A percentile compares a stretch with the other conserved stretches of the same genome.
Evolutionary conservation across 2,797 vertebrate genomes (phyloP).

Genomic region (Sandelia bainsii): DNA sequence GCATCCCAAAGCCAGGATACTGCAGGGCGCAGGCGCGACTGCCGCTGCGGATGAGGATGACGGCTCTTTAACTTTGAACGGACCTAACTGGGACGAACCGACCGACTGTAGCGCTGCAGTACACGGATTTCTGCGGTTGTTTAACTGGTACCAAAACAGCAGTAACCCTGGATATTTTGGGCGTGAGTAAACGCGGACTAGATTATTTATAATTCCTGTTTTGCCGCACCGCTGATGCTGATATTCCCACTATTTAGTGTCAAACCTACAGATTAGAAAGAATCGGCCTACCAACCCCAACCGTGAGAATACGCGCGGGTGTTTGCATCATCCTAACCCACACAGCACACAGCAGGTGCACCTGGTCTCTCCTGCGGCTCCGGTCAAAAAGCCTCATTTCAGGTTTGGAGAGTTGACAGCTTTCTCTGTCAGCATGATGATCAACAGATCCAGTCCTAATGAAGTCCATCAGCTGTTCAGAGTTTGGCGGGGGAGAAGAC

Average conservation of each 20-base stretch:
- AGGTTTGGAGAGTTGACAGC: slow-evolving; percentile 42
- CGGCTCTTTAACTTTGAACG: slow-evolving; percentile 45
- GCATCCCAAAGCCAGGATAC: slow-evolving; percentile 11
- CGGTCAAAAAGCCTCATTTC: background rate
- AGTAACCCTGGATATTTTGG: slow-evolving; percentile 33
- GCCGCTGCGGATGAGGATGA: slow-evolving; percentile 50
- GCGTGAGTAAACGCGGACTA: slow-evolving; percentile 59
- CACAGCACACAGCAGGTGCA: slow-evolving; percentile 38
- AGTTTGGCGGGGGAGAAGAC: background rate
- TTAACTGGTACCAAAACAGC: slow-evolving; percentile 2
- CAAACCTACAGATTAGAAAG: background rate
- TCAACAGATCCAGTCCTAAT: slow-evolving; percentile 24
- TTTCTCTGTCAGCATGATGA: slow-evolving; percentile 8
- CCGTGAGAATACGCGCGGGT: background rate
- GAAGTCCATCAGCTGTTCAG: slow-evolving; percentile 25
- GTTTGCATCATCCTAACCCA: background rate
- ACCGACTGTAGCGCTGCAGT: slow-evolving; percentile 16
- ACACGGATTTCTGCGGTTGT: slow-evolving; percentile 6
- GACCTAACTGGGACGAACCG: slow-evolving; percentile 21
- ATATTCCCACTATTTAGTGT: slow-evolving; percentile 24
- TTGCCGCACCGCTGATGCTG: slow-evolving; percentile 55
- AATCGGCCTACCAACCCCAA: no score
- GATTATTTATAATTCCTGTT: slow-evolving; percentile 1
- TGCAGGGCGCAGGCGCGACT: slow-evolving; percentile 67
- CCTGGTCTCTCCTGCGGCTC: slow-evolving; percentile 18